Evolutionary conservation across 1,140 invertebrate species (phyloP).

Genomic region (Pygmarrhopalites habei): DNA sequence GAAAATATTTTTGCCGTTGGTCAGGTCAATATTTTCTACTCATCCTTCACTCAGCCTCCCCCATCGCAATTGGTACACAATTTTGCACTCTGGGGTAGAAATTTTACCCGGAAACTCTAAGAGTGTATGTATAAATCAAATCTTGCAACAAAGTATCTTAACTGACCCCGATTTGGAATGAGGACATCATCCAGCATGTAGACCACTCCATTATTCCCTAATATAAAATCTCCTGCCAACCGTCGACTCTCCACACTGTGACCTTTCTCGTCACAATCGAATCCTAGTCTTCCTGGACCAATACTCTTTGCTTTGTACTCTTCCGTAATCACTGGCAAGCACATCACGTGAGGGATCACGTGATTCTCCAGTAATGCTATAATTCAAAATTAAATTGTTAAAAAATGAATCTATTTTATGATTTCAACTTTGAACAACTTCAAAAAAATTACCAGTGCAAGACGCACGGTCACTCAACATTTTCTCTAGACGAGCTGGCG

Average conservation of each 20-base stretch:
- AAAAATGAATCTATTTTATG: too few relatives aligned
- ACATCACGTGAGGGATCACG: constrained; percentile 47
- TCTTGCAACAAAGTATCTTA: too few relatives aligned
- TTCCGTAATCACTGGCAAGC: constrained; percentile 46
- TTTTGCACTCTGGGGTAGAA: too few relatives aligned
- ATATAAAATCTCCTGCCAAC: constrained; percentile 42
- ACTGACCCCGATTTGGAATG: constrained; percentile 46
- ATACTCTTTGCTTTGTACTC: constrained; percentile 44
- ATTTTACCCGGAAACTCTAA: too few relatives aligned
- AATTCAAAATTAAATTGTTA: not conserved
- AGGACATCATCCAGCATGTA: constrained; percentile 47
- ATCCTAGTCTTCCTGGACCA: constrained; percentile 41
- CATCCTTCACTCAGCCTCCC: too few relatives aligned
- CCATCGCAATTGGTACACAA: too few relatives aligned
- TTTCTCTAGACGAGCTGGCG: constrained; percentile 43
- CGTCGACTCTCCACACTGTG: constrained; percentile 43
- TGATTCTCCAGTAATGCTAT: constrained; percentile 47
- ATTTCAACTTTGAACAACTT: too few relatives aligned
- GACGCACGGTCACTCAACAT: constrained; percentile 44
- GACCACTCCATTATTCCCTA: constrained; percentile 47
- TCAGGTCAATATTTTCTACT: too few relatives aligned
- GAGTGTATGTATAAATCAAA: too few relatives aligned
- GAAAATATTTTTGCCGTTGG: too few relatives aligned
- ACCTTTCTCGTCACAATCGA: constrained; percentile 45
- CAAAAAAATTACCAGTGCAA: constrained; percentile 44